Evolutionary conservation across 2,797 vertebrate genomes (phyloP).

Genomic region (Petrocephalus schoutedeni): DNA sequence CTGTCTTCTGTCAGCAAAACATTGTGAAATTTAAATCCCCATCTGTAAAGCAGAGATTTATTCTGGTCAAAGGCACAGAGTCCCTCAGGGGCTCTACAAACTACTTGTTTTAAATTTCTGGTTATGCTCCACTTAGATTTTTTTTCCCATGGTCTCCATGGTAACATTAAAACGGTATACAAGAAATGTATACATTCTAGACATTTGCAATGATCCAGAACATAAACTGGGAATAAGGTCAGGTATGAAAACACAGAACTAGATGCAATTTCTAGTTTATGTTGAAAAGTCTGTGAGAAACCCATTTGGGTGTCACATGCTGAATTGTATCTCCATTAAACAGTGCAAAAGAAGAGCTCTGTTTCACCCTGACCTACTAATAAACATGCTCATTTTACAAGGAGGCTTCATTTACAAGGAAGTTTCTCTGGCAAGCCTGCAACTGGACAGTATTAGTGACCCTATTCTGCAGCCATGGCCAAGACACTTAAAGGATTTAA

Average conservation of each 20-base stretch:
- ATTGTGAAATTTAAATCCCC: slow-evolving; percentile 4
- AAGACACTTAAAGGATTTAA: not conserved
- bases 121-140: not conserved
- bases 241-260: not conserved
- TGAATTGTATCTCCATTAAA: not conserved
- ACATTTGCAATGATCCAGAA: not conserved
- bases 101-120: not conserved
- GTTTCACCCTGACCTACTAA: not conserved
- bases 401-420: not conserved
- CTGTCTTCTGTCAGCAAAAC: not conserved
- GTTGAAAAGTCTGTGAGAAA: not conserved
- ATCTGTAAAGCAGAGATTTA: slow-evolving; percentile 8
- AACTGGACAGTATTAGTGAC: not conserved
- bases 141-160: not conserved
- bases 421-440: not conserved
- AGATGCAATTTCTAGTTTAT: not conserved
- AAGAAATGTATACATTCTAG: not conserved
- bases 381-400: not conserved
- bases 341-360: not conserved
- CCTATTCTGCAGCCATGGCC: not conserved
- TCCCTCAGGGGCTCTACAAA: not conserved
- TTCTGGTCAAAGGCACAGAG: not conserved
- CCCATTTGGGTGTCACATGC: not conserved
- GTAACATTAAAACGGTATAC: not conserved
- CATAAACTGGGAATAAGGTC: not conserved